Base-by-base conservation (phyloP, 2,113 vertebrate genomes). In the Tauraco erythrolophus region DNA sequence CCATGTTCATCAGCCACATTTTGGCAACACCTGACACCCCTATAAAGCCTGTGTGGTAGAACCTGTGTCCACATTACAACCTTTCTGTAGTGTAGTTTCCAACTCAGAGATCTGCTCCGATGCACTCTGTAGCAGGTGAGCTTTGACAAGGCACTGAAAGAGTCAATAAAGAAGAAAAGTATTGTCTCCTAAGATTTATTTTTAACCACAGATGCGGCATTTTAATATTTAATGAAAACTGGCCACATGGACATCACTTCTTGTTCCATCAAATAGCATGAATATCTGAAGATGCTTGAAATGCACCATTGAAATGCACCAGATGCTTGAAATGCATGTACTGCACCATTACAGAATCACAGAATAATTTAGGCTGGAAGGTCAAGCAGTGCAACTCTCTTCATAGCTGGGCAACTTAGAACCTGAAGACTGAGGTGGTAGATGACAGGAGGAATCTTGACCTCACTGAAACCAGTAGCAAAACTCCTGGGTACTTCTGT, bases 171-270 rank as follows among this genome's bases (percentile, higher is more conserved):
- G 66, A 74, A 61, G 87, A 74, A 94, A 91, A 93, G 58, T 45
- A 76, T 25, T 75, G 65, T 85, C 72, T 61, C 54, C 61, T 85
- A 61, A 94, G 68, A 35, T 77, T 91, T 94, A 68, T 71, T 92
- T 96, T 89, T 74, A 91, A 88, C 56, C 62, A 80, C 84, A 88
- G 74, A 94, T 92, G 89, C 76, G 65, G 31, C 66, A 41, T 64
- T 89, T 95, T 45, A 97, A 95, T 96, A 92, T 87, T 95, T 92
- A 91, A 96, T 94, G 92, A 96, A 82, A 96, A 95, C 71, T 7
- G 17, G 53, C 50, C 46, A 92, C 58, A 88, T 4, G 48, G 79
- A 78, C 80, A 89, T 96, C 95, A 74, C 78, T 88, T 92, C 91
- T 96, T 87, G 56, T 77, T 94, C 76, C 77, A 81, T 94, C 87